Evolutionary conservation across 35 echinoderm and acorn worm species (phyloP).

Genomic region (Lytechinus variegatus): DNA sequence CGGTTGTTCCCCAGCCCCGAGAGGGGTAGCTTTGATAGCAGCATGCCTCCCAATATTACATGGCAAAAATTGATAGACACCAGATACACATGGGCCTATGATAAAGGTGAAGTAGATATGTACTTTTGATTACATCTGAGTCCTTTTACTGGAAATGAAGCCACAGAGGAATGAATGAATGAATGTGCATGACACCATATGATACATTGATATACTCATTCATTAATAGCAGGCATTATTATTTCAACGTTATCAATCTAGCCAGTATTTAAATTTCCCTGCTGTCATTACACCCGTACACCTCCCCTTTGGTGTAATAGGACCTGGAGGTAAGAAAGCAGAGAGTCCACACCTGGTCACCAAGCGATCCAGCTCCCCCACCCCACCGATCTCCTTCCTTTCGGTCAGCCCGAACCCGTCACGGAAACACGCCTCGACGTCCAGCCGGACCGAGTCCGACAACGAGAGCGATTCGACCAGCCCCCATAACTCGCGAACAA

Average conservation of each 20-base stretch:
- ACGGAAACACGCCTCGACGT: not conserved
- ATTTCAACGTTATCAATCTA: no score
- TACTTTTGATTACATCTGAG: no score
- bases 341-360: slow-evolving; percentile 48
- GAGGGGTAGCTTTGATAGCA: slow-evolving; percentile 56
- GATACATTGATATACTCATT: no score
- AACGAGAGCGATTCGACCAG: slow-evolving; percentile 86
- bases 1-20: slow-evolving; percentile 84
- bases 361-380: slow-evolving; percentile 62
- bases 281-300: no score
- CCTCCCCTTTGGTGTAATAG: not conserved
- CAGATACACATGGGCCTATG: no score
- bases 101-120: no score
- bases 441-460: slow-evolving; percentile 70
- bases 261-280: no score
- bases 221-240: no score
- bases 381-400: slow-evolving; percentile 44
- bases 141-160: no score
- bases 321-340: slow-evolving; percentile 57
- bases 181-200: no score
- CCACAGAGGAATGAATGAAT: no score
- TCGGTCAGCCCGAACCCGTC: slow-evolving; percentile 51
- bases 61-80: no score
- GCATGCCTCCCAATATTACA: slow-evolving; percentile 59
- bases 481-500: slow-evolving; percentile 78